Conservation (phyloP, 2,888 invertebrate genomes). For the Odontomyia ornata region DNA sequence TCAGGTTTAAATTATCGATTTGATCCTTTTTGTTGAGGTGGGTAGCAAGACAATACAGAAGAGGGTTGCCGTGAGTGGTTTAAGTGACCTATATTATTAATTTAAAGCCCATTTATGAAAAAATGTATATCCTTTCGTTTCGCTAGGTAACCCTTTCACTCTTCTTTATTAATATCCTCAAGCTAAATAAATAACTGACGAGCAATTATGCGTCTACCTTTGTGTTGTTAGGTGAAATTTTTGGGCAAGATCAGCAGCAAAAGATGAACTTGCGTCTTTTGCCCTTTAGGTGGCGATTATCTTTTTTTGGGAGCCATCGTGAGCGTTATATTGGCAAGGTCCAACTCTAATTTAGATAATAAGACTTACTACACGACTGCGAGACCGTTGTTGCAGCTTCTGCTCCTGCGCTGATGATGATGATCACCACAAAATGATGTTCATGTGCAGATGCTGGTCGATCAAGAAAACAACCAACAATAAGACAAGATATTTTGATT, state of each 20-base stretch:
- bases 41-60: background rate
- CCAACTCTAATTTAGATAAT: conserved; percentile 19
- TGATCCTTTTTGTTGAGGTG: conserved; percentile 7
- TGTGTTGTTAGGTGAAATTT: background rate
- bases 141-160: background rate
- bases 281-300: conserved; percentile 39
- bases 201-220: background rate
- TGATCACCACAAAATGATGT: background rate
- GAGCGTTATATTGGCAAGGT: background rate
- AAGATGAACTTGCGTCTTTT: background rate
- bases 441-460: conserved; percentile 33
- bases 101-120: background rate
- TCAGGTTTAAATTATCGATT: conserved; percentile 24
- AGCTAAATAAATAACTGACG: background rate
- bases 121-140: background rate
- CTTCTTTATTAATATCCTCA: background rate
- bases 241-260: background rate
- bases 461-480: background rate
- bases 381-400: conserved; percentile 27
- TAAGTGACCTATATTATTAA: background rate
- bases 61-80: background rate
- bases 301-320: conserved; percentile 16
- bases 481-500: background rate
- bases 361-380: conserved; percentile 17
- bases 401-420: conserved; percentile 34